phyloP scores from a whole-genome alignment of 23 tunicate genomes.

The Phallusia fumigata region DNA sequence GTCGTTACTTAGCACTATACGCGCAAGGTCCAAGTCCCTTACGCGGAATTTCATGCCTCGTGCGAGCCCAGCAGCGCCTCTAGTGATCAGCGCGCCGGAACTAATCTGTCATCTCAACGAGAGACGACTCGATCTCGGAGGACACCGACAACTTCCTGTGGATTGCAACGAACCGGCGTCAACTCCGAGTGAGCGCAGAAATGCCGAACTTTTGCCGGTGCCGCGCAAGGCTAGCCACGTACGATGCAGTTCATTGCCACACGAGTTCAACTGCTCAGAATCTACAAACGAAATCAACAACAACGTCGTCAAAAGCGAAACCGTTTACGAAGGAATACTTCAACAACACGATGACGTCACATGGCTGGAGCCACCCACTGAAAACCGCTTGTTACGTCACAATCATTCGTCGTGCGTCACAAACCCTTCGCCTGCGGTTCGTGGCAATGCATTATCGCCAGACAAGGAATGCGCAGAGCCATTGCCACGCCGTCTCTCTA shows the following conservation, averaged over 20 bases:
- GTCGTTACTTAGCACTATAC: constrained; percentile 19
- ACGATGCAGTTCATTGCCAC: neutral
- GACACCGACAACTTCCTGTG: neutral
- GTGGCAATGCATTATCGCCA: neutral
- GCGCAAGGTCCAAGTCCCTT: constrained; percentile 33
- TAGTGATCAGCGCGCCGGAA: constrained; percentile 6
- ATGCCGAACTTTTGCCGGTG: neutral
- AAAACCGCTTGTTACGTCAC: neutral
- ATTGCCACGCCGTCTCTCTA: neutral
- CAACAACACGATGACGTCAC: neutral
- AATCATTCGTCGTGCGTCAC: neutral
- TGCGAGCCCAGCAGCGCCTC: neutral
- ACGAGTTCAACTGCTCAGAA: neutral
- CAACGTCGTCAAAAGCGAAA: neutral
- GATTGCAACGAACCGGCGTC: neutral
- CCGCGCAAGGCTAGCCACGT: neutral
- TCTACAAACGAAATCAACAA: neutral
- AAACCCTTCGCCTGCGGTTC: neutral
- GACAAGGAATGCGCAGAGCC: neutral
- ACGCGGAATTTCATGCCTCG: neutral
- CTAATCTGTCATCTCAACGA: neutral
- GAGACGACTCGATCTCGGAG: neutral
- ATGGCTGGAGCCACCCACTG: neutral
- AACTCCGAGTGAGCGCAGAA: no score
- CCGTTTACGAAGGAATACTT: no score